Evolutionary conservation across 1,140 invertebrate species (phyloP), one percentile per base, ranked within the genome.

Genomic region (Brachystomella parvula): DNA sequence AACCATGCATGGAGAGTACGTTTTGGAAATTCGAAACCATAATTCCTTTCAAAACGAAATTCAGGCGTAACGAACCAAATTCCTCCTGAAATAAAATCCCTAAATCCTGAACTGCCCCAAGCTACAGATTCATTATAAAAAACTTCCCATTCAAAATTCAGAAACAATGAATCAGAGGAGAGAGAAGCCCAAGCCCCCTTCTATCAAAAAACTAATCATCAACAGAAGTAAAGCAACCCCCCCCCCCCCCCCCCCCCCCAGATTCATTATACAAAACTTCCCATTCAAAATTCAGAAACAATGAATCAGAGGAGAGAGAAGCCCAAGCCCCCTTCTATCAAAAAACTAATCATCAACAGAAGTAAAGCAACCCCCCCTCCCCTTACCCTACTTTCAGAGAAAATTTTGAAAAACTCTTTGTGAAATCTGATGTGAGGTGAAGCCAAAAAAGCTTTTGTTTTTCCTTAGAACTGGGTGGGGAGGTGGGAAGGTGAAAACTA

Each of bases 401-500:
- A 39, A 6, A 39, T 19, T 39, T 39, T 39, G 35, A 39, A 39
- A 39, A 39, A 39, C 19, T 39, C 6, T 6, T 9, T 39, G 6
- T 39, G 35, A 39, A 19, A 39, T 19, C 35, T 39, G 35, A 12
- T 57, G 6, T 12, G 21, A 57, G 21, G 6, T 6, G 53, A 24
- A 29, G n/a, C 53, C 12, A 35, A 35, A 19, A 60, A 9, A 9
- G 12, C 30, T 28, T 60, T 35, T 60, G 26, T 32, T 9, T 60
- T 60, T 35, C 29, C 21, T 47, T 21, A 15, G 44, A 21, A 21
- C 15, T 15, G 44, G 21, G 21, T 47, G 44, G 44, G 15, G 21
- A 47, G 15, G 44, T 21, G 21, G 44, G 15, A 60, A 32, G 26
- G 19, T 9, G 58, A 30, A 60, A 30, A 44, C 60, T 39, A 68